phyloP scores from a whole-genome alignment of 2,888 invertebrate genomes.

The Teleogryllus oceanicus region DNA sequence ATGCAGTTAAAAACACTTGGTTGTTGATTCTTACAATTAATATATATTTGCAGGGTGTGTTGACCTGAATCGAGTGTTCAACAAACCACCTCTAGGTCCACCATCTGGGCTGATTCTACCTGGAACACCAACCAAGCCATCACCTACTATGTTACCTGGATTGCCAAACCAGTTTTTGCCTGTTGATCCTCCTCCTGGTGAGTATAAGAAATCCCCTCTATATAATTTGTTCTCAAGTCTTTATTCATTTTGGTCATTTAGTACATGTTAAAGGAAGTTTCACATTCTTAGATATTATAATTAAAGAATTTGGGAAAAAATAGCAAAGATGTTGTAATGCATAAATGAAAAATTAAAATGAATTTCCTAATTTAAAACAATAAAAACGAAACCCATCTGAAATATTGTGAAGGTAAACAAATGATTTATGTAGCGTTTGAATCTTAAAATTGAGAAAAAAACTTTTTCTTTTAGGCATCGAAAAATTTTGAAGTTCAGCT shows the following conservation, averaged over 20 bases:
- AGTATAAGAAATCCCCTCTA: background rate
- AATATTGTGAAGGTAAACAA: no score
- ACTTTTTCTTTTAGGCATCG: no score
- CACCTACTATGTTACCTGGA: background rate
- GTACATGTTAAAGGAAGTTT: background rate
- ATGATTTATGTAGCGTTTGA: no score
- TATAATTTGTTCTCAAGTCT: background rate
- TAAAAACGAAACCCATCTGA: no score
- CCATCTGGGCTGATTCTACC: background rate
- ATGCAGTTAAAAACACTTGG: background rate
- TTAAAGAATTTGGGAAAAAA: no score
- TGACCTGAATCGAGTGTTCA: constrained; percentile 22
- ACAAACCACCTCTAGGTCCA: constrained; percentile 18
- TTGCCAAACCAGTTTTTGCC: constrained; percentile 22
- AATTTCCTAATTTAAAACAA: no score
- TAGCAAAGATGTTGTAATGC: no score
- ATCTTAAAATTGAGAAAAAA: no score
- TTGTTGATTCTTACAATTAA: background rate
- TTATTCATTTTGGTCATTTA: background rate
- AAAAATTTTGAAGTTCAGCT: no score
- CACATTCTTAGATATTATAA: no score
- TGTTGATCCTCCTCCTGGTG: constrained; percentile 23
- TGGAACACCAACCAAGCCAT: background rate
- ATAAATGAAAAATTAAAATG: no score
- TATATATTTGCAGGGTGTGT: background rate